Evolutionary conservation across 2,888 invertebrate genomes (phyloP), one percentile per base, ranked within the genome.

Genomic region (Diarsia brunnea): DNA sequence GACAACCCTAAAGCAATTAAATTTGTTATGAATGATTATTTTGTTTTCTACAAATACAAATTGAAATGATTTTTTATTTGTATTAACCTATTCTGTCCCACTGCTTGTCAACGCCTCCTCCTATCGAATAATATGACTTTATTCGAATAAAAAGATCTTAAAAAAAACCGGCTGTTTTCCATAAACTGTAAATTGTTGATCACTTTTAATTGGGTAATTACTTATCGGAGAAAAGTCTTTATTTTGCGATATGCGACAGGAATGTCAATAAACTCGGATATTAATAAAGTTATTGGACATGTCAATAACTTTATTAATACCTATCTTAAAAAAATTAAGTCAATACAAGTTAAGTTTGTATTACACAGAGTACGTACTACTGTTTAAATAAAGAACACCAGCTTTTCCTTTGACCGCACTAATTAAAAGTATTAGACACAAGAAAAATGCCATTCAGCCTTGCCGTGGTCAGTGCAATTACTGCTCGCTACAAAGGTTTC

Each of bases 401-500:
- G 16, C 19, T 58, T 73, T 71, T 73, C 31, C 66, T 78, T 78
- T 71, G 60, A 78, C 60, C 19, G 51, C 61, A 78, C 74, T 79
- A 85, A 87, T 84, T 87, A 82, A 86, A 87, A 84, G 76, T 70
- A 81, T 77, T 69, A 82, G 78, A 78, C 49, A 38, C 55, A 80
- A 73, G 82, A 86, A 88, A 87, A 88, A 85, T 82, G 82, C 67
- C 79, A 79, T 84, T 64, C 53, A 80, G 74, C 72, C 58, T 84
- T 74, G 55, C 66, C 60, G 76, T 74, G 83, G 88, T 89, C 87
- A 88, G 87, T 80, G 75, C 87, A 88, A 88, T 88, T 88, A 88
- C 78, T 73, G 68, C 31, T 65, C 73, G 65, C 71, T 83, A 83
- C 80, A 83, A 86, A 86, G 84, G 84, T 82, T 84, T 83, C 83